A percentile compares a stretch with the other conserved stretches of the same genome.
Evolutionary conservation across 2,797 vertebrate genomes (phyloP).

Genomic region (Brotula barbata): DNA sequence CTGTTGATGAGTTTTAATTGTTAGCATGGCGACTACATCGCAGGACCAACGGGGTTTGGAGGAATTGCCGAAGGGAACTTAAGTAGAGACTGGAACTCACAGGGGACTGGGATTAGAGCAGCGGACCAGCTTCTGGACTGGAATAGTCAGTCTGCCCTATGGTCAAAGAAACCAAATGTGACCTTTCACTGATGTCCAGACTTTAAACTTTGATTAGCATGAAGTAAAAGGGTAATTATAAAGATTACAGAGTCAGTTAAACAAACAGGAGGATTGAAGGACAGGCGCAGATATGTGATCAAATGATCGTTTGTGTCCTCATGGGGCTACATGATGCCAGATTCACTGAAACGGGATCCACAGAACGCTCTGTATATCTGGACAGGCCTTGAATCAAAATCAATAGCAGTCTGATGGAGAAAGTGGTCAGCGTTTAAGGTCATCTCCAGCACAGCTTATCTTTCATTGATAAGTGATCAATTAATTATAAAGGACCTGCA

Average conservation of each 20-base stretch:
- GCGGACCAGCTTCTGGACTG: neutral
- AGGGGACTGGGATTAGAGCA: no score
- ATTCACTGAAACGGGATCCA: conserved; percentile 33
- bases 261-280: conserved; percentile 24
- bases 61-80: neutral
- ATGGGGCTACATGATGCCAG: neutral
- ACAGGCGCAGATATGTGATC: conserved; percentile 33
- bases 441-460: neutral
- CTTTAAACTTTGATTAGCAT: conserved; percentile 31
- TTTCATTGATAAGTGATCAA: neutral
- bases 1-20: neutral
- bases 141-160: neutral
- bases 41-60: neutral
- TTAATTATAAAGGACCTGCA: no score
- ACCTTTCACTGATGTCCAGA: conserved; percentile 4
- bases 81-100: neutral
- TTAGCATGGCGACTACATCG: neutral
- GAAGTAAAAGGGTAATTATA: conserved; percentile 9
- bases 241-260: neutral
- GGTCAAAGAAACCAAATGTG: neutral
- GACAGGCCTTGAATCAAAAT: conserved; percentile 38
- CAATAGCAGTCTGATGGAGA: conserved; percentile 17
- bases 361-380: conserved; percentile 28
- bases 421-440: conserved; percentile 19
- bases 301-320: conserved; percentile 1